Evolutionary conservation across 2,888 invertebrate genomes (phyloP).

Genomic region (Ischnura elegans): DNA sequence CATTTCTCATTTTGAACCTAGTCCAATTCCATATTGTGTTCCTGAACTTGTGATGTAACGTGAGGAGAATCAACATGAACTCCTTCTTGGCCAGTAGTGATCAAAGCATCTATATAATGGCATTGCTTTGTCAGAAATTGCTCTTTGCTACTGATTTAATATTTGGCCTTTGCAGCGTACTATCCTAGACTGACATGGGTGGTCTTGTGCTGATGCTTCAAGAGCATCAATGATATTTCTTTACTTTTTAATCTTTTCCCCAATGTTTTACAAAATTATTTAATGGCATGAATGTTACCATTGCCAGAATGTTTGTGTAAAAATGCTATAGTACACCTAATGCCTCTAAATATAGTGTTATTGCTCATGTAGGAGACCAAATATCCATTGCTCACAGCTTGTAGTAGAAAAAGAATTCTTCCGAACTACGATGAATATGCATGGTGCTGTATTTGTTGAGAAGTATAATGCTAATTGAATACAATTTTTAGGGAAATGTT

Average conservation of each 20-base stretch:
- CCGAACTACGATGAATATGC: not conserved
- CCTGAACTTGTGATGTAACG: not conserved
- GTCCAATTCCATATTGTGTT: not conserved
- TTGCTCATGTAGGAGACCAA: slow-evolving; percentile 35
- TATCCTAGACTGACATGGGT: not conserved
- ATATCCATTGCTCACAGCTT: slow-evolving; percentile 21
- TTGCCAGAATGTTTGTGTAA: not conserved
- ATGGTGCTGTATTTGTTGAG: slow-evolving; percentile 25
- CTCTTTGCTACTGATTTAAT: not conserved
- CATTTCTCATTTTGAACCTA: not conserved
- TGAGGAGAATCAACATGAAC: not conserved
- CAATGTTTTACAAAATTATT: not conserved
- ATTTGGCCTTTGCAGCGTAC: not conserved
- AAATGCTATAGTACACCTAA: slow-evolving; percentile 4
- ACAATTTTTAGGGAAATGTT: slow-evolving; percentile 6
- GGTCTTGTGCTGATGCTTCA: not conserved
- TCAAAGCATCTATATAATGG: not conserved
- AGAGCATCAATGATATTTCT: not conserved
- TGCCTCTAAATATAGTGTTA: not conserved
- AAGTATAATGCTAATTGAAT: slow-evolving; percentile 11
- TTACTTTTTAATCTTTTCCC: not conserved
- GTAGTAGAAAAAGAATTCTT: slow-evolving; percentile 25
- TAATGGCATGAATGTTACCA: not conserved
- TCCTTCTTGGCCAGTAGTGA: not conserved
- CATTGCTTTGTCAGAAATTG: not conserved